Conservation (phyloP, 2,113 vertebrate species). For the Capra hircus region DNA sequence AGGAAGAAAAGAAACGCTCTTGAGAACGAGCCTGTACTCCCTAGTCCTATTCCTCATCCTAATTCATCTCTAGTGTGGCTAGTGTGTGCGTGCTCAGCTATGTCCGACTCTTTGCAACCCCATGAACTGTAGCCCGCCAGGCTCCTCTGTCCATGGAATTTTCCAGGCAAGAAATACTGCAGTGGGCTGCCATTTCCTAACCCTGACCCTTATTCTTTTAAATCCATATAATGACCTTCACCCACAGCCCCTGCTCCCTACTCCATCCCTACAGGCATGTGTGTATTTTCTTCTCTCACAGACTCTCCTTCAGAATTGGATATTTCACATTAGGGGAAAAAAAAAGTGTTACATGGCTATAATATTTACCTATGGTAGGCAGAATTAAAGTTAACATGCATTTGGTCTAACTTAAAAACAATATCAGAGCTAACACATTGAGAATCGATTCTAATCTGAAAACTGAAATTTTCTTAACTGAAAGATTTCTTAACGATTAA, state of each 20-base stretch:
- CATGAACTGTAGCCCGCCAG: not conserved
- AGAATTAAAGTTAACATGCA: conserved; percentile 18
- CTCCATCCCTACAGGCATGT: not conserved
- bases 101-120: not conserved
- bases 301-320: not conserved
- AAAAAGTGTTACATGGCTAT: not conserved
- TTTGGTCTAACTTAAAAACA: conserved; percentile 8
- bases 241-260: not conserved
- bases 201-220: not conserved
- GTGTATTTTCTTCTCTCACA: not conserved
- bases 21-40: not conserved
- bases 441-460: not conserved
- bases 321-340: not conserved
- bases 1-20: not conserved
- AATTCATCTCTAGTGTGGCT: not conserved
- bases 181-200: not conserved
- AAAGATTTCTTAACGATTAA: not conserved
- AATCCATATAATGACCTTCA: not conserved
- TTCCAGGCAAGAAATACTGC: not conserved
- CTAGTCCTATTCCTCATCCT: not conserved
- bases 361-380: not conserved
- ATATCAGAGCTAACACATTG: not conserved
- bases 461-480: not conserved
- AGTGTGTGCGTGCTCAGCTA: not conserved
- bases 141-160: not conserved